Evolutionary conservation across 2,797 vertebrate species (phyloP).

Genomic region (Protonibea diacanthus): DNA sequence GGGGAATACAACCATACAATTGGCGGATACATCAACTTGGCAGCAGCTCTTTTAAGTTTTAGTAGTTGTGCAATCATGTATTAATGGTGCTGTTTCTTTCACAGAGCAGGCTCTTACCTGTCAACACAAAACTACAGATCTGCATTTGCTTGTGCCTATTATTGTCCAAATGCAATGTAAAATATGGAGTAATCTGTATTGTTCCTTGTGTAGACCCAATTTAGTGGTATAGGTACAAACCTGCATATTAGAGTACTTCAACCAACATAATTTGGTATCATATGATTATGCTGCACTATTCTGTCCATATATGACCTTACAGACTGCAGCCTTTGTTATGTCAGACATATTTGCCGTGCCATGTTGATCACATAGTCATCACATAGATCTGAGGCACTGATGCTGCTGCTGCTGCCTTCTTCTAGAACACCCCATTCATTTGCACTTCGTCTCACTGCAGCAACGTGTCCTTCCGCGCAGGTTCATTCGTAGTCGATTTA

Average conservation of each 20-base stretch:
- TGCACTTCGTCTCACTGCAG: slow-evolving; percentile 58
- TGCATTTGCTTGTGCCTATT: no score
- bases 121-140: no score
- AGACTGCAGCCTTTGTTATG: not conserved
- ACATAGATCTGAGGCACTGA: not conserved
- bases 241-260: not conserved
- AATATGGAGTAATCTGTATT: no score
- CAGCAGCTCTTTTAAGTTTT: slow-evolving; percentile 87
- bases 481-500: not conserved
- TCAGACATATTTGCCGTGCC: not conserved
- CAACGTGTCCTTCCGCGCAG: slow-evolving; percentile 73
- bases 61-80: no score
- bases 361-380: no score
- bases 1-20: slow-evolving; percentile 98
- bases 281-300: not conserved
- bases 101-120: no score
- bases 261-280: not conserved
- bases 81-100: no score
- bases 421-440: not conserved
- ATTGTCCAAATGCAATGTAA: no score
- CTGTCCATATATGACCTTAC: not conserved
- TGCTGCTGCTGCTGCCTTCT: not conserved
- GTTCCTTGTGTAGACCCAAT: not conserved
- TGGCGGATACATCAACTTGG: slow-evolving; percentile 99
- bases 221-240: not conserved